phyloP scores from a whole-genome alignment of 1,140 invertebrate species.

The Zaprionus inermis region DNA sequence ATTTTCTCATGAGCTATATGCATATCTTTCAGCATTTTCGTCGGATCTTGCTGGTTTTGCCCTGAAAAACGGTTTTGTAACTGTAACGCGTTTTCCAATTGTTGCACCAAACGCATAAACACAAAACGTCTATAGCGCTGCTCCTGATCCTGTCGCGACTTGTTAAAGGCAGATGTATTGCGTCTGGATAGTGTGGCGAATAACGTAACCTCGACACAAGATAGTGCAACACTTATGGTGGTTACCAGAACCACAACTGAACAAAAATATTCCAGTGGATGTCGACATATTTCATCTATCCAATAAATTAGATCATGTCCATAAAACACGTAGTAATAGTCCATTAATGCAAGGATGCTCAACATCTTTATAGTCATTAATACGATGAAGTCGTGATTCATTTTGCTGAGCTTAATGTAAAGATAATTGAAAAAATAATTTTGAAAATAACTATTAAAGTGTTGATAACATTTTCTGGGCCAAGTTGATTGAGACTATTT shows the following conservation, averaged over 20 bases:
- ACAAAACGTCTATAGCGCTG: constrained; percentile 63
- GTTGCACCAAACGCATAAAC: constrained; percentile 58
- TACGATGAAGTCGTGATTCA: constrained; percentile 45
- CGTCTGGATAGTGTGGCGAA: constrained; percentile 37
- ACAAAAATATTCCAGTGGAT: constrained; percentile 38
- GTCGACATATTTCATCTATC: constrained; percentile 31
- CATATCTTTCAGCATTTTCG: constrained; percentile 14
- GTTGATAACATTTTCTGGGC: constrained; percentile 1
- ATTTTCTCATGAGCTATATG: constrained; percentile 46
- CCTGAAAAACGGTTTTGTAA: constrained; percentile 31
- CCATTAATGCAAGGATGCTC: constrained; percentile 31
- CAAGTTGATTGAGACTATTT: constrained; percentile 2
- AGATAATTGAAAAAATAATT: constrained; percentile 22
- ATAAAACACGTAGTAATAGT: constrained; percentile 47
- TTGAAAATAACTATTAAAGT: constrained; percentile 21
- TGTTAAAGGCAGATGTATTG: constrained; percentile 24
- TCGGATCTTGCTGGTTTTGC: constrained; percentile 7
- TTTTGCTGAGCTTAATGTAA: neutral
- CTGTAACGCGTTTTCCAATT: constrained; percentile 51
- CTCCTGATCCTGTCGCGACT: constrained; percentile 43
- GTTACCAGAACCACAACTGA: constrained; percentile 36
- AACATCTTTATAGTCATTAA: constrained; percentile 46
- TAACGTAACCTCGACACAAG: constrained; percentile 46
- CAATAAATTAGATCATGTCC: constrained; percentile 56
- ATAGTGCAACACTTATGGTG: constrained; percentile 36